Evolutionary conservation across 2,797 vertebrate species (phyloP).

Genomic region (Melanotaenia maccullochi): DNA sequence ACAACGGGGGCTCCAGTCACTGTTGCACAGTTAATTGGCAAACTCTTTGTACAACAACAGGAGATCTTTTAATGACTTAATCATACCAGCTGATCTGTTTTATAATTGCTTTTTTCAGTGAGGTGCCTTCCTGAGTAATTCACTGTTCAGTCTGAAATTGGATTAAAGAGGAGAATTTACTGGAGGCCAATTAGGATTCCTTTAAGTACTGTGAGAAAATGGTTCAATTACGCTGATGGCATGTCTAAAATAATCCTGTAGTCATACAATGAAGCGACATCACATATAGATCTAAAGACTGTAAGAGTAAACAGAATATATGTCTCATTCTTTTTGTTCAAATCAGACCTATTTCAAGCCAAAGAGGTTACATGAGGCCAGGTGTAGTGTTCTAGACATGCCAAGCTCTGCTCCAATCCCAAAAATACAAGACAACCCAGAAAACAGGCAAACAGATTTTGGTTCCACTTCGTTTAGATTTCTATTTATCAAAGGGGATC

Average conservation of each 20-base stretch:
- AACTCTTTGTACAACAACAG: slow-evolving; percentile 37
- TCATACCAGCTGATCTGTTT: slow-evolving; percentile 50
- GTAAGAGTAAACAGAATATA: not conserved
- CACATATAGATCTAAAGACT: too few species aligned
- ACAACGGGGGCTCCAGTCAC: slow-evolving; percentile 2
- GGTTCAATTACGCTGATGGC: slow-evolving; percentile 3
- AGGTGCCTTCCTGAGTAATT: slow-evolving; percentile 20
- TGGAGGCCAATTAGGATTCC: slow-evolving; percentile 46
- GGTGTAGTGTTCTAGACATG: slow-evolving; percentile 37
- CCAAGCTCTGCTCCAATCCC: not conserved
- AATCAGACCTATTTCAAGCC: slow-evolving; percentile 22
- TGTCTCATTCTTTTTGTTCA: slow-evolving; percentile 18
- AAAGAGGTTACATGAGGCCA: slow-evolving; percentile 4
- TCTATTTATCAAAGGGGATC: not conserved
- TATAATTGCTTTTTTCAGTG: slow-evolving; percentile 40
- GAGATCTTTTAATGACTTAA: slow-evolving; percentile 48
- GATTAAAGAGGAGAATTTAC: slow-evolving; percentile 58
- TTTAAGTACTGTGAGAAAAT: slow-evolving; percentile 35
- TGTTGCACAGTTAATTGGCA: slow-evolving; percentile 24
- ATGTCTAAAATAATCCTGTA: slow-evolving; percentile 29
- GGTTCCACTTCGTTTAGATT: not conserved
- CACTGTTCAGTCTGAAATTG: slow-evolving; percentile 42
- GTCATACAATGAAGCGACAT: slow-evolving; percentile 22
- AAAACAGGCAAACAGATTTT: not conserved
- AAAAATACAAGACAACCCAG: not conserved